phyloP scores from a whole-genome alignment of 2,113 vertebrate species.

The Pteropus alecto region DNA sequence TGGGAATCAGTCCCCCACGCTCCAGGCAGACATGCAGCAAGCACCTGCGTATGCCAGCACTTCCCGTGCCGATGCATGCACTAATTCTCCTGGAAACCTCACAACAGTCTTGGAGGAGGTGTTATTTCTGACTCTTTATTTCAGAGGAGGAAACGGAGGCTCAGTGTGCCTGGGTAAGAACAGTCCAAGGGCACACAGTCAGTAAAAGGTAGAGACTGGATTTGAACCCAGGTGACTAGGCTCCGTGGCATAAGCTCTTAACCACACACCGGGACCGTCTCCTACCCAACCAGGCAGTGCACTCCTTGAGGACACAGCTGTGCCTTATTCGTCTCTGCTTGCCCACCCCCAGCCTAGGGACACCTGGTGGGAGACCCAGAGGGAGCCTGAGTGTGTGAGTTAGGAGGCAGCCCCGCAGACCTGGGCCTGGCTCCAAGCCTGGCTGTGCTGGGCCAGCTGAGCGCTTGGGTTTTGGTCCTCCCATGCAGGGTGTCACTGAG shows the following conservation, averaged over 20 bases:
- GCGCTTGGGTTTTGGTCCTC: neutral
- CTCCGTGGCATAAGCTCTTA: neutral
- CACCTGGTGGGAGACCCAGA: neutral
- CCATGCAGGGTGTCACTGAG: slow-evolving; percentile 88
- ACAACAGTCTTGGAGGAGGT: too few relatives aligned
- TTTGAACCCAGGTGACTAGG: neutral
- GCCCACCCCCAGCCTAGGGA: neutral
- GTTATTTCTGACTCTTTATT: neutral
- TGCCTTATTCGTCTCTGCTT: neutral
- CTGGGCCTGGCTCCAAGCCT: accelerated
- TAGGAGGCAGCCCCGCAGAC: neutral
- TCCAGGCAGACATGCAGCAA: neutral
- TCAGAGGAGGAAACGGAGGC: neutral
- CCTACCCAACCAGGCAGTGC: neutral
- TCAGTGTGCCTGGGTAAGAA: neutral
- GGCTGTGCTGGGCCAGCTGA: neutral
- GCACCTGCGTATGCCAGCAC: neutral
- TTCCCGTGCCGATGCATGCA: accelerated
- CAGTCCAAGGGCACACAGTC: neutral
- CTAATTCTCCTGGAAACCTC: accelerated
- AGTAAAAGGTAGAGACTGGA: too few relatives aligned
- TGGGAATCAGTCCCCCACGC: accelerated
- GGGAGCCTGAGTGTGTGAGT: neutral
- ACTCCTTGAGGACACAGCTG: neutral
- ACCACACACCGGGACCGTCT: accelerated